These are phyloP conservation scores for Megalonaias nervosa DNA, from an alignment of 1,140 invertebrate genomes.

Conservation along the genomic window DNA sequence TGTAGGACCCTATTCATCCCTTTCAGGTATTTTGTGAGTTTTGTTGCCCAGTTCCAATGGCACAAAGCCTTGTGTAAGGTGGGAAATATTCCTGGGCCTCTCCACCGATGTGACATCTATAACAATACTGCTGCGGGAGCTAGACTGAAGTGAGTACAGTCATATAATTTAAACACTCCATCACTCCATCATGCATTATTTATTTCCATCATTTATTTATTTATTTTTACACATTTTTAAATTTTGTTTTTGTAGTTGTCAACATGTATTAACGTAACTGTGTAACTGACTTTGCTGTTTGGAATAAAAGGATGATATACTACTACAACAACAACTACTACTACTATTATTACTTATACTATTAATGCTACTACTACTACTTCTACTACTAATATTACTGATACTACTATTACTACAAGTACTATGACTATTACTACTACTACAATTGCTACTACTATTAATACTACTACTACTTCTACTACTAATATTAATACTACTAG, in stretches of 20 bases:
- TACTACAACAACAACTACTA: not conserved
- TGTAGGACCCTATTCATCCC: not conserved
- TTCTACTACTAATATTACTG: too few relatives aligned
- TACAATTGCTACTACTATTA: too few relatives aligned
- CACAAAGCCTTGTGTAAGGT: constrained; percentile 85
- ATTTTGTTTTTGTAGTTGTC: not conserved
- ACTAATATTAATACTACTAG: too few relatives aligned
- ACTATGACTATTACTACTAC: too few relatives aligned
- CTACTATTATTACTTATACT: too few relatives aligned
- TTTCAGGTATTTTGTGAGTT: constrained; percentile 74
- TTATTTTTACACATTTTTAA: not conserved
- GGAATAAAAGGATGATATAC: not conserved
- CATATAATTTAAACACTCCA: not conserved
- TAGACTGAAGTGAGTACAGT: constrained; percentile 41
- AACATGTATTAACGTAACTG: not conserved
- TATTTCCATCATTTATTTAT: not conserved
- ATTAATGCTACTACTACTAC: too few relatives aligned
- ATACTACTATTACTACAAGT: too few relatives aligned
- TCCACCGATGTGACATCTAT: constrained; percentile 93
- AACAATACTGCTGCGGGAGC: constrained; percentile 81
- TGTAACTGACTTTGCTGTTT: not conserved
- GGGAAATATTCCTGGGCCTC: constrained; percentile 80
- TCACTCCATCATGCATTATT: not conserved
- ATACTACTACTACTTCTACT: too few relatives aligned
- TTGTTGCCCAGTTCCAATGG: constrained; percentile 91